Conservation (phyloP, 2,797 vertebrate genomes). For the Parotocinclus haroldoi region DNA sequence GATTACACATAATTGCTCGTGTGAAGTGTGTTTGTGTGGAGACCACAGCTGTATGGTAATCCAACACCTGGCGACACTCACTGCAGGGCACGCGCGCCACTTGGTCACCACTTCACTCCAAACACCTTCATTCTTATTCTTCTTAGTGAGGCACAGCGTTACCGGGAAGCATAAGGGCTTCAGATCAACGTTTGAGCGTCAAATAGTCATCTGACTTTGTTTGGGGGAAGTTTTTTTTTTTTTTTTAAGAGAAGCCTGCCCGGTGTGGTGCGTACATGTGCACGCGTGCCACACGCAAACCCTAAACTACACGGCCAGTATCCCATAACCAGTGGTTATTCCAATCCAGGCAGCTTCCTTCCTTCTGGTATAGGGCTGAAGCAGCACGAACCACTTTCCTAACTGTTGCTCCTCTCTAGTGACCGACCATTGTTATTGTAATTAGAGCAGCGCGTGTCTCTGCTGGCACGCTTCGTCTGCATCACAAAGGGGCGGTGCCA, state of each 20-base stretch:
- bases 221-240: no score
- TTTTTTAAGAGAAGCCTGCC: no score
- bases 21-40: slow-evolving; percentile 3
- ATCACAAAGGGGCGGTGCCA: slow-evolving; percentile 1
- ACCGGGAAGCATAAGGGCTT: no score
- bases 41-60: slow-evolving; percentile 75
- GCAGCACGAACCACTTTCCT: slow-evolving; percentile 48
- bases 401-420: slow-evolving; percentile 60
- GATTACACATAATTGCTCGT: slow-evolving; percentile 55
- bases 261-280: no score
- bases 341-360: no score
- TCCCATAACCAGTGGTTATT: no score
- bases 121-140: slow-evolving; percentile 2
- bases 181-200: no score
- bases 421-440: slow-evolving; percentile 62
- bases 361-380: neutral
- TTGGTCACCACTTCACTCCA: slow-evolving; percentile 2
- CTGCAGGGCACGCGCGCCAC: slow-evolving; percentile 3
- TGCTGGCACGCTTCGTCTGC: slow-evolving; percentile 60
- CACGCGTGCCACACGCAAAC: no score
- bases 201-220: no score
- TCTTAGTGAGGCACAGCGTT: neutral
- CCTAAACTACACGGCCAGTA: no score
- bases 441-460: slow-evolving; percentile 68
- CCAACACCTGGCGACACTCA: slow-evolving; percentile 54